phyloP scores from a whole-genome alignment of 2,797 vertebrate species.

The Myripristis jacobus region DNA sequence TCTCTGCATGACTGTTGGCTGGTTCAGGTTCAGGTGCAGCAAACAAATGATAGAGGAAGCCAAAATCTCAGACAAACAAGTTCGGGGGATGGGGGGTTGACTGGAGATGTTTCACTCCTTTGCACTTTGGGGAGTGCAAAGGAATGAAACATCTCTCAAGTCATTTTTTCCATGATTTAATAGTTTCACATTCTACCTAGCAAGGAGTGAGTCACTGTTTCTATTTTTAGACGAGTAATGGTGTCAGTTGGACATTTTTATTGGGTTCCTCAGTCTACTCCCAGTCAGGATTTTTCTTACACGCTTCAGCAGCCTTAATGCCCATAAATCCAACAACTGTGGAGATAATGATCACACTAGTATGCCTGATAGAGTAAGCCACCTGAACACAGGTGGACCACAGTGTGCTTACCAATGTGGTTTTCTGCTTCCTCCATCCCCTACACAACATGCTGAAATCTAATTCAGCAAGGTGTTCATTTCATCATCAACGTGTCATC shows the following conservation, averaged over 20 bases:
- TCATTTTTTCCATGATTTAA: neutral
- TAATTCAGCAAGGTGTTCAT: constrained; percentile 18
- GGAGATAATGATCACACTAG: constrained; percentile 14
- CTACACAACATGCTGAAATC: neutral
- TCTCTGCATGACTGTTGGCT: too few species aligned
- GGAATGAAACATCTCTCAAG: neutral
- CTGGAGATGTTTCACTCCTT: too few species aligned
- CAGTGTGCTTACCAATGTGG: constrained; percentile 11
- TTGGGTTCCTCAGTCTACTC: constrained; percentile 23
- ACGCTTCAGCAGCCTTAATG: constrained; percentile 30
- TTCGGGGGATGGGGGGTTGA: too few species aligned
- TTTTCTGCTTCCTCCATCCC: neutral
- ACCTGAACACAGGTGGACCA: constrained; percentile 4
- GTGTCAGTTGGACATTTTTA: constrained; percentile 17
- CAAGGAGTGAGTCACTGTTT: constrained; percentile 29
- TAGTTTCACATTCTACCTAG: constrained; percentile 14
- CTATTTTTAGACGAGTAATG: neutral
- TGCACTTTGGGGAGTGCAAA: too few species aligned
- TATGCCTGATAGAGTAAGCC: too few species aligned
- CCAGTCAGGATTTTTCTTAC: constrained; percentile 23
- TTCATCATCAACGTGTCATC: too few species aligned
- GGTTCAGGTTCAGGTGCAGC: too few species aligned
- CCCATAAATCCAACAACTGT: constrained; percentile 22
- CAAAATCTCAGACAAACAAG: too few species aligned
- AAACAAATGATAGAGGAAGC: too few species aligned